These are phyloP conservation scores for Rhizoglyphus robini DNA, from an alignment of 1,140 invertebrate species.

Conservation along the genomic window DNA sequence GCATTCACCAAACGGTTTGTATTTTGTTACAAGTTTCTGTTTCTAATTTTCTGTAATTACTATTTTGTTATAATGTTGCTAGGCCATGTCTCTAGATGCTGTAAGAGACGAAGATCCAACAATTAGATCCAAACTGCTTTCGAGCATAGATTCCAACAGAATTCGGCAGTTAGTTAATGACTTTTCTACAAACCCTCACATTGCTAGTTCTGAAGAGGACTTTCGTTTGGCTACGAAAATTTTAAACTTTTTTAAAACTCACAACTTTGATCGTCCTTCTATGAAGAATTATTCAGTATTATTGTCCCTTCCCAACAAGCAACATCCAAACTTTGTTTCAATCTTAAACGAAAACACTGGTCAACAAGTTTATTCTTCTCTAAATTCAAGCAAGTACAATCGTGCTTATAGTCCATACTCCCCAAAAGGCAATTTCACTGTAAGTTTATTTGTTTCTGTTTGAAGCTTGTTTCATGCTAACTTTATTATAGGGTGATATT, in stretches of 20 bases:
- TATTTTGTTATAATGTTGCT: neutral
- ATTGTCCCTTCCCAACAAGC: constrained; percentile 25
- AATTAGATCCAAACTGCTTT: constrained; percentile 25
- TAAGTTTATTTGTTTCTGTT: constrained; percentile 1
- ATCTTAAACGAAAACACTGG: constrained; percentile 21
- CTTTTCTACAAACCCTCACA: constrained; percentile 25
- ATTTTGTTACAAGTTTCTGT: neutral
- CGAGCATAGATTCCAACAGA: constrained; percentile 22
- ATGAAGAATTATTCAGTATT: constrained; percentile 27
- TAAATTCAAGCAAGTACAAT: neutral
- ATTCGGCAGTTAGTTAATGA: constrained; percentile 24
- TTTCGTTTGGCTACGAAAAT: constrained; percentile 24
- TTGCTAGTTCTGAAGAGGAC: constrained; percentile 27
- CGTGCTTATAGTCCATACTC: constrained; percentile 25
- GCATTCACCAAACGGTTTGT: constrained; percentile 21
- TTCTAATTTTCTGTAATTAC: neutral
- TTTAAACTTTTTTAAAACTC: constrained; percentile 23
- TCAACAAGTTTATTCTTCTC: constrained; percentile 6
- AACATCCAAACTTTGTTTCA: constrained; percentile 25
- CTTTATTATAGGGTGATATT: too few relatives aligned
- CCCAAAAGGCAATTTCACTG: constrained; percentile 19
- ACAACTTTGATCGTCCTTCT: constrained; percentile 25
- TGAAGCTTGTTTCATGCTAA: neutral
- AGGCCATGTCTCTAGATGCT: constrained; percentile 25
- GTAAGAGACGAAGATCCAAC: constrained; percentile 25